A percentile compares a stretch with the other conserved stretches of the same genome.
These are phyloP conservation scores for Eucriotettix oculatus DNA, from an alignment of 2,888 invertebrate species.

Conservation along the genomic window DNA sequence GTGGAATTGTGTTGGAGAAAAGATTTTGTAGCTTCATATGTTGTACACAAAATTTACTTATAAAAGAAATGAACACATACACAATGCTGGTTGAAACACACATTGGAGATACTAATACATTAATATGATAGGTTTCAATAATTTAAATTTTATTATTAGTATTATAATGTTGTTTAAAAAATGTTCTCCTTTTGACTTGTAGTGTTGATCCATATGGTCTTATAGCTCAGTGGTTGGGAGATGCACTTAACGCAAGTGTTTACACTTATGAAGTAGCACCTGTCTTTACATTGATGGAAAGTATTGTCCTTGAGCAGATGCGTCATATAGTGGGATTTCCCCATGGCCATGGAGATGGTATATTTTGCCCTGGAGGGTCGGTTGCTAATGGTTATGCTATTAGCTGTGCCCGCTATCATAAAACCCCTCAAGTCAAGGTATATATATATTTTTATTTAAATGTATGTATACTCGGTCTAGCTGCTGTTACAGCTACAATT, in stretches of 20 bases:
- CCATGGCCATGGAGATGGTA: constrained; percentile 61
- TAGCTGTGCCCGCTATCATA: constrained; percentile 59
- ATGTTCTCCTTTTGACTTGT: background rate
- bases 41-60: no score
- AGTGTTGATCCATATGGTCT: constrained; percentile 66
- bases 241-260: constrained; percentile 71
- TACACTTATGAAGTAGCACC: constrained; percentile 85
- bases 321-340: constrained; percentile 58
- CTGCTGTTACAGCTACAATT: no score
- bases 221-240: constrained; percentile 70
- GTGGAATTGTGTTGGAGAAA: no score
- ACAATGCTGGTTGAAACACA: no score
- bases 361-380: constrained; percentile 82
- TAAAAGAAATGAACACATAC: no score
- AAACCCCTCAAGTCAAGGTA: constrained; percentile 59
- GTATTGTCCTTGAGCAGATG: constrained; percentile 64
- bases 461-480: no score
- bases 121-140: no score
- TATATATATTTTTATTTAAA: no score
- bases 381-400: constrained; percentile 85
- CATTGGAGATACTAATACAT: no score
- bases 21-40: no score
- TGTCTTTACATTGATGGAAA: constrained; percentile 76
- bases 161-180: no score
- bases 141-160: no score